Evolutionary conservation across 2,797 vertebrate species (phyloP).

Genomic region (Cuculus canorus): DNA sequence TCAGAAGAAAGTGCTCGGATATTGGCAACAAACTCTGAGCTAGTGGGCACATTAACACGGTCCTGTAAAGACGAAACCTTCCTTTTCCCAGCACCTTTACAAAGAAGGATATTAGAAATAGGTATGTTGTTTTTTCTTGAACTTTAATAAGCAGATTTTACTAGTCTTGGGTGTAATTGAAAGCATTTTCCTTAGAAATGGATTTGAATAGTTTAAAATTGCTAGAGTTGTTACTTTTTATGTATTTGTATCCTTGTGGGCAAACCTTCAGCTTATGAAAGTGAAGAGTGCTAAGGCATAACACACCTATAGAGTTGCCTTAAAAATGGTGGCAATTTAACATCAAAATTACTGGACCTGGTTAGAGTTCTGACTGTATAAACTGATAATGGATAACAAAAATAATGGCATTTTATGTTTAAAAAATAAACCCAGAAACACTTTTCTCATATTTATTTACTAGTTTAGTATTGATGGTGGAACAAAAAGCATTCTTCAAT

Average conservation of each 20-base stretch:
- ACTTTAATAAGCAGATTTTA: not conserved
- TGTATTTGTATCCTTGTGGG: not conserved
- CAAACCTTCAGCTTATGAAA: not conserved
- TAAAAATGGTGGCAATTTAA: not conserved
- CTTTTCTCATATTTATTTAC: not conserved
- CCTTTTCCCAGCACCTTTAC: slow-evolving; percentile 85
- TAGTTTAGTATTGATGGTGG: not conserved
- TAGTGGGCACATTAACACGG: slow-evolving; percentile 91
- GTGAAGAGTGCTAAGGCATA: not conserved
- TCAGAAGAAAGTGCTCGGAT: slow-evolving; percentile 94
- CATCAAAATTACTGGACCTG: not conserved
- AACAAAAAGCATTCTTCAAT: not conserved
- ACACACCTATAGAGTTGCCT: not conserved
- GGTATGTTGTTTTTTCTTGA: slow-evolving; percentile 73
- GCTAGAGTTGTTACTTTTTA: not conserved
- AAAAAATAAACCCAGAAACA: not conserved
- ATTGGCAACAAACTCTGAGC: slow-evolving; percentile 91
- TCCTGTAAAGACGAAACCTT: slow-evolving; percentile 95
- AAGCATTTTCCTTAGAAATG: not conserved
- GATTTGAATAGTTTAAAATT: not conserved
- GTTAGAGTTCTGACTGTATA: not conserved
- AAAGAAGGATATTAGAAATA: slow-evolving; percentile 90
- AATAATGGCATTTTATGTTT: not conserved
- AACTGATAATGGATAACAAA: not conserved
- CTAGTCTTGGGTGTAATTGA: not conserved